Base-by-base conservation (phyloP, 2,797 vertebrate species). In the Silurus aristotelis region DNA sequence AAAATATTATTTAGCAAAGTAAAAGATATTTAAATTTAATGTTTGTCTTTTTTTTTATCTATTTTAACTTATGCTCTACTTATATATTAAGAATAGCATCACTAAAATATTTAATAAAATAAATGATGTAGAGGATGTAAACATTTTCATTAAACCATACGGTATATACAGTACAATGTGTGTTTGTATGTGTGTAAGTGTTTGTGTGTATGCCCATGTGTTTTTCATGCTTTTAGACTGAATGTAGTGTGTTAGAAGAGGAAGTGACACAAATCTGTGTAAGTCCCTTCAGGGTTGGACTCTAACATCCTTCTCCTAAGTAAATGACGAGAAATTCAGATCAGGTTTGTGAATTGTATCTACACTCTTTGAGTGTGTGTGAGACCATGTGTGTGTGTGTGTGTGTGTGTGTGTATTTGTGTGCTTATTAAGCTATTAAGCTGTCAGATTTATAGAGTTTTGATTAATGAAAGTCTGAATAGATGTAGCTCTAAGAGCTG, bases 391-490 rank as follows among this genome's bases (percentile, higher is more conserved):
- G 75, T 64, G 1, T 75, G 17, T 72, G 60, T 38, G 48, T 77
- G 31, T 56, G 63, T 83, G 52, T n/a, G 46, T 85, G 82, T 80
- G 58, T 64, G 56, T 25, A n/a, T 60, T 67, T 80, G 78, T 68
- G 48, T 86, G 60, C 58, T 77, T 78, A 73, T 84, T 60, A 58
- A 52, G 78, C 80, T 72, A 87, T 89, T 89, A 87, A 87, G 76
- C 68, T 89, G 86, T 90, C 78, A 60, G 17, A 61, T 85, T 68
- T 72, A 78, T 70, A 78, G 83, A 43, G 64, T 38, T 38, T 61
- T 89, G 87, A 90, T 88, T 87, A 89, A 89, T 87, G 46, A 38
- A 20, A 48, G 82, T 60, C 61, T 55, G 72, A 80, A 84, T 87
- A 76, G 63, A 89, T 86, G 63, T 77, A 84, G 84, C 46, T 84